Conservation (phyloP, 2,888 invertebrate genomes). For the Achlya flavicornis region DNA sequence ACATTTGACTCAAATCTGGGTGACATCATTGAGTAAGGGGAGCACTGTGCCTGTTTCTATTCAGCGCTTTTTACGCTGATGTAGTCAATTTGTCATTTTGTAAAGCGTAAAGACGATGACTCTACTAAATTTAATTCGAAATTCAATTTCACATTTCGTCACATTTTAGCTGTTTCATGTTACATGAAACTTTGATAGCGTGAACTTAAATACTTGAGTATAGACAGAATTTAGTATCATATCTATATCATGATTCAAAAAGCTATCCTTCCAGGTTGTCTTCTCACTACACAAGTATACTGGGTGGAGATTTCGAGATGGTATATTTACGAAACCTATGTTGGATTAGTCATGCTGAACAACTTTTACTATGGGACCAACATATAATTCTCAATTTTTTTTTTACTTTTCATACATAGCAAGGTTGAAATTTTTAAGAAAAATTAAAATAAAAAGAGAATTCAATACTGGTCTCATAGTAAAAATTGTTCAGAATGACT, state of each 20-base stretch:
- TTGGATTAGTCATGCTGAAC: no score
- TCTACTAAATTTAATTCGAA: not conserved
- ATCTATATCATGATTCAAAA: not conserved
- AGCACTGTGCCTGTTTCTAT: constrained; percentile 16
- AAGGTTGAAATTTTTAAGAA: no score
- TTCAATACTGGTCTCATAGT: no score
- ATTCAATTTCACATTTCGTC: not conserved
- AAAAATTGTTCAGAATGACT: no score
- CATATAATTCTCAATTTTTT: no score
- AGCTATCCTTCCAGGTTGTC: not conserved
- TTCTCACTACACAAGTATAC: not conserved
- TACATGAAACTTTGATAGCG: not conserved
- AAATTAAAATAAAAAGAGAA: no score
- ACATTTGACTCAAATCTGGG: constrained; percentile 41
- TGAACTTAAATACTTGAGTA: not conserved
- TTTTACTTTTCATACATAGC: no score
- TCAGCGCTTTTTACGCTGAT: constrained; percentile 9
- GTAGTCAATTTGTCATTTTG: constrained; percentile 14
- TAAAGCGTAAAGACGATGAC: constrained; percentile 10
- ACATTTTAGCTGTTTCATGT: not conserved
- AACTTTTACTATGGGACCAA: no score
- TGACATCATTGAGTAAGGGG: constrained; percentile 33
- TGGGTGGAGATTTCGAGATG: no score
- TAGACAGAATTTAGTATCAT: constrained; percentile 4
- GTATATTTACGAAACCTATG: no score